A percentile compares a stretch with the other conserved stretches of the same genome.
Evolutionary conservation across 64 coral and sea anemone species (phyloP).

Genomic region (Pocillopora verrucosa): DNA sequence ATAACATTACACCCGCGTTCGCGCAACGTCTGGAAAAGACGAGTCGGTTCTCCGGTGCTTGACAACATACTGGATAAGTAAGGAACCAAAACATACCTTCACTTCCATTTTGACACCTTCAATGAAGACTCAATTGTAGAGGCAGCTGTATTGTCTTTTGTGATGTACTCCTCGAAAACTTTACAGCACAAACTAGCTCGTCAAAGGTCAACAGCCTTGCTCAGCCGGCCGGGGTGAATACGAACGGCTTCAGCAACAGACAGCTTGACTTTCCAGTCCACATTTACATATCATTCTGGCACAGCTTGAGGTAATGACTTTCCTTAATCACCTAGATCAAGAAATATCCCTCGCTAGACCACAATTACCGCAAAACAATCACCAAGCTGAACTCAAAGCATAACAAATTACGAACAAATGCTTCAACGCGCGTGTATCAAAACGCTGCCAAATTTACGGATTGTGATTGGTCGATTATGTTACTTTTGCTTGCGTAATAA

Average conservation of each 20-base stretch:
- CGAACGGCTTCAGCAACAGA: neutral
- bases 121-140: neutral
- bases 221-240: neutral
- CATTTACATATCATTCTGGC: slow-evolving; percentile 13
- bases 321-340: neutral
- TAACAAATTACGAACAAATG: neutral
- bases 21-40: neutral
- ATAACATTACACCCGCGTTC: neutral
- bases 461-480: slow-evolving; percentile 32
- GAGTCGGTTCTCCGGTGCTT: neutral
- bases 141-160: neutral
- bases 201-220: neutral
- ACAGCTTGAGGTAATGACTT: slow-evolving; percentile 32
- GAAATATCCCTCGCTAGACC: neutral
- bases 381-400: neutral
- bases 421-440: neutral
- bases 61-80: slow-evolving; percentile 9
- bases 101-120: slow-evolving; percentile 30
- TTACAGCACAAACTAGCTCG: neutral
- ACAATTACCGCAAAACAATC: neutral
- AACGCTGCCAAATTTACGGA: slow-evolving; percentile 13
- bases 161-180: neutral
- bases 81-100: slow-evolving; percentile 23
- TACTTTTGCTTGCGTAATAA: slow-evolving; percentile 28
- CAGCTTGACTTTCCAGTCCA: neutral